Conservation (phyloP, 2,888 invertebrate genomes). For the Molanna angustata region DNA sequence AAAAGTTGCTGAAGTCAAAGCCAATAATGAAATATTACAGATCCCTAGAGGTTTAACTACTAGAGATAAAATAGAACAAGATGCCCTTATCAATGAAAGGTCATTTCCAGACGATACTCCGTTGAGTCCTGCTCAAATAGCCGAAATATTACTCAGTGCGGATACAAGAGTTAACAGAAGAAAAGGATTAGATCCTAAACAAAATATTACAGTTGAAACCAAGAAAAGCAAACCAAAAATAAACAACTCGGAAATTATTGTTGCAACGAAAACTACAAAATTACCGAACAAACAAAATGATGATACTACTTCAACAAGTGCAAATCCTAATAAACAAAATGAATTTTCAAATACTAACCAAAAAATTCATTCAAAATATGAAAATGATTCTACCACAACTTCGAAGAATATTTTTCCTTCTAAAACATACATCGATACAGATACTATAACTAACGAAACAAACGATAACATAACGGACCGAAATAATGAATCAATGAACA, state of each 20-base stretch:
- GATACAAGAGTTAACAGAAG: conserved; percentile 36
- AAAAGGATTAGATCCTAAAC: conserved; percentile 28
- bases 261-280: neutral
- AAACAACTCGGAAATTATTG: conserved; percentile 26
- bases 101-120: conserved; percentile 31
- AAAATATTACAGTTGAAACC: conserved; percentile 8
- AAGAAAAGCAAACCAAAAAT: conserved; percentile 1
- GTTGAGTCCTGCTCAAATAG: conserved; percentile 30
- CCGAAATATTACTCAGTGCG: conserved; percentile 24
- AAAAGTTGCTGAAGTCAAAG: conserved; percentile 34
- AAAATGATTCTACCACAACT: conserved; percentile 7
- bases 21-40: conserved; percentile 10
- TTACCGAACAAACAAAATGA: neutral
- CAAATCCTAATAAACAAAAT: neutral
- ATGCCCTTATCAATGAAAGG: conserved; percentile 26
- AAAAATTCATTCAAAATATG: neutral
- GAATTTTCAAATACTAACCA: neutral
- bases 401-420: neutral
- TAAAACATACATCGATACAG: neutral
- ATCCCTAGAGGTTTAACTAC: neutral
- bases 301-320: neutral
- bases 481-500: no score
- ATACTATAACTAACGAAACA: neutral
- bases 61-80: conserved; percentile 11
- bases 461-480: no score